phyloP scores from a whole-genome alignment of 2,888 invertebrate species.

The Leptinotarsa tumamoca region DNA sequence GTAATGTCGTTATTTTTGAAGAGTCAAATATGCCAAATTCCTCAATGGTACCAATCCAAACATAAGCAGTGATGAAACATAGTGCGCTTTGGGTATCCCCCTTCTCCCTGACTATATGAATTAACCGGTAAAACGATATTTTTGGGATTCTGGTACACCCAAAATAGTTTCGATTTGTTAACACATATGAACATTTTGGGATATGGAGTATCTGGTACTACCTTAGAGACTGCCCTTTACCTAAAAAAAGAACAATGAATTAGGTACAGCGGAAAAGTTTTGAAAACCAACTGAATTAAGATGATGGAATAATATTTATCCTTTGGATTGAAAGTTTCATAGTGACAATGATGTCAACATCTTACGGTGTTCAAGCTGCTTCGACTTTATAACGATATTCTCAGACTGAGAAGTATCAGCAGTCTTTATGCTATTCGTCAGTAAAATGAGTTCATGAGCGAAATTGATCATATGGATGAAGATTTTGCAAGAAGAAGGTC shows the following conservation, averaged over 20 bases:
- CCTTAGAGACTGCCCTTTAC: not conserved
- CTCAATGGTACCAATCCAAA: not conserved
- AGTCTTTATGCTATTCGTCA: not conserved
- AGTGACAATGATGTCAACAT: not conserved
- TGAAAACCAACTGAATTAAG: not conserved
- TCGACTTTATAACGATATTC: not conserved
- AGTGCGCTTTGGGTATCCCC: not conserved
- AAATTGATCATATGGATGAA: too few species aligned
- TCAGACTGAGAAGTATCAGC: not conserved
- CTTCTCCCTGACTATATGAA: not conserved
- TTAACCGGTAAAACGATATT: not conserved
- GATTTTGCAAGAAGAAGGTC: too few species aligned
- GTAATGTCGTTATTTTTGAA: too few species aligned
- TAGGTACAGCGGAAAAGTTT: not conserved
- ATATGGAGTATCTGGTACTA: not conserved
- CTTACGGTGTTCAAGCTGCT: not conserved
- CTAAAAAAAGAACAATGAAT: not conserved
- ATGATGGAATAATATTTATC: not conserved
- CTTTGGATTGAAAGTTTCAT: not conserved
- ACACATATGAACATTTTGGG: not conserved
- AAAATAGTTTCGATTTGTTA: not conserved
- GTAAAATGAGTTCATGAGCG: not conserved
- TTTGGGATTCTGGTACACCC: not conserved
- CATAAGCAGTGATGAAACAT: not conserved
- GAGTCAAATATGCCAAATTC: not conserved